Evolutionary conservation across 2,797 vertebrate genomes (phyloP).

Genomic region (Nannoperca australis): DNA sequence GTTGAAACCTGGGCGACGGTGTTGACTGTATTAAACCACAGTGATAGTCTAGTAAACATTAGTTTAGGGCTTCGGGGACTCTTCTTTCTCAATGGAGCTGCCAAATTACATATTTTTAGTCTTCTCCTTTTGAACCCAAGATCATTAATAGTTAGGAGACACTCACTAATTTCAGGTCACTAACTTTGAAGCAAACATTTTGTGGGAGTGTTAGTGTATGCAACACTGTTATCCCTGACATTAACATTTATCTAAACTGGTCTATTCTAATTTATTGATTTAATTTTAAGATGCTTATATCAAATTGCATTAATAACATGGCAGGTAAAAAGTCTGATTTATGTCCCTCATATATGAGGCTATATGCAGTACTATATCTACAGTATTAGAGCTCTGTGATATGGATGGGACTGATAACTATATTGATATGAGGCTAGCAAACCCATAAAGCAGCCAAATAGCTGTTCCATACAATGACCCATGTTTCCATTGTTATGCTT

Average conservation of each 20-base stretch:
- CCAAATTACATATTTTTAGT: background rate
- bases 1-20: slow-evolving; percentile 45
- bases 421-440: background rate
- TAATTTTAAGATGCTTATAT: background rate
- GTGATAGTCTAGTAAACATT: slow-evolving; percentile 44
- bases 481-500: background rate
- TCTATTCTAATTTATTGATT: background rate
- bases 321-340: background rate
- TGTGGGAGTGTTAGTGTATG: no score
- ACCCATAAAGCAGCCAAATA: background rate
- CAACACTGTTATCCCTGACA: background rate
- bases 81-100: background rate
- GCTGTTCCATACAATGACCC: background rate
- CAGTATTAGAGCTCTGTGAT: background rate
- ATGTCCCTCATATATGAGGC: background rate
- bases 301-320: background rate
- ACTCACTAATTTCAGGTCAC: background rate
- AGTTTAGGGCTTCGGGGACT: slow-evolving; percentile 31
- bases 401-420: background rate
- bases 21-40: slow-evolving; percentile 60
- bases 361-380: background rate
- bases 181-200: background rate
- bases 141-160: background rate
- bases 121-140: background rate
- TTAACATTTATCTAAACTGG: background rate